Conservation (phyloP, 1,140 invertebrate species). For the Drosophila tani region DNA sequence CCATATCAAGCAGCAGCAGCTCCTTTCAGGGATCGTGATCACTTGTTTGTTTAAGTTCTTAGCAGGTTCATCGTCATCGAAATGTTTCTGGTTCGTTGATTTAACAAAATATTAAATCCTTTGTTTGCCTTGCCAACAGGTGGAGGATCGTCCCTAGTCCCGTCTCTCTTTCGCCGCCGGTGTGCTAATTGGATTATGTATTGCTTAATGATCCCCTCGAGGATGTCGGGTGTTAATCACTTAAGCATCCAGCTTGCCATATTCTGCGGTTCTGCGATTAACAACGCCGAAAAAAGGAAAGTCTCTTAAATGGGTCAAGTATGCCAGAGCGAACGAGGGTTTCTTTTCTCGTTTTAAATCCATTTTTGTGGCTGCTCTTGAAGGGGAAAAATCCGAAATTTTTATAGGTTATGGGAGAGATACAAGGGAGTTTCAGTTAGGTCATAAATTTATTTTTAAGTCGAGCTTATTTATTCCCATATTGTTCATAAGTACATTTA, state of each 20-base stretch:
- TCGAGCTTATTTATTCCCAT: too few species aligned
- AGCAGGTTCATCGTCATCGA: slow-evolving; percentile 67
- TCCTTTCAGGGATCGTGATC: slow-evolving; percentile 56
- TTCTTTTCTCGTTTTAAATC: background rate
- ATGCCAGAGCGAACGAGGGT: background rate
- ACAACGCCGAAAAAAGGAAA: slow-evolving; percentile 60
- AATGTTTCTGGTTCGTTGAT: slow-evolving; percentile 76
- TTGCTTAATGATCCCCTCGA: slow-evolving; percentile 74
- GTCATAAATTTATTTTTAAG: background rate
- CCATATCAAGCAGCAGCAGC: slow-evolving; percentile 30
- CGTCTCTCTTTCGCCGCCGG: background rate
- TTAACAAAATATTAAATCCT: slow-evolving; percentile 74
- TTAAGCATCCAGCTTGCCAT: slow-evolving; percentile 46
- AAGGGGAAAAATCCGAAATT: background rate
- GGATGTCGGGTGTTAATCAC: slow-evolving; percentile 65
- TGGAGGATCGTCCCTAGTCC: slow-evolving; percentile 48
- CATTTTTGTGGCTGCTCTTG: background rate
- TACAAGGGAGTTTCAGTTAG: too few species aligned
- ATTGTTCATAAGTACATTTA: too few species aligned
- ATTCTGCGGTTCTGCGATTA: slow-evolving; percentile 58
- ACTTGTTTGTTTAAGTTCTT: slow-evolving; percentile 79
- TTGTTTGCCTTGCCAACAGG: slow-evolving; percentile 62
- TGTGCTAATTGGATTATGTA: slow-evolving; percentile 78
- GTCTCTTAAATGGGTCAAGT: slow-evolving; percentile 44
- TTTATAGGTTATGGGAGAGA: background rate